These are phyloP conservation scores for Cyanoramphus novaezelandiae DNA, from an alignment of 2,113 vertebrate genomes.

Conservation along the genomic window DNA sequence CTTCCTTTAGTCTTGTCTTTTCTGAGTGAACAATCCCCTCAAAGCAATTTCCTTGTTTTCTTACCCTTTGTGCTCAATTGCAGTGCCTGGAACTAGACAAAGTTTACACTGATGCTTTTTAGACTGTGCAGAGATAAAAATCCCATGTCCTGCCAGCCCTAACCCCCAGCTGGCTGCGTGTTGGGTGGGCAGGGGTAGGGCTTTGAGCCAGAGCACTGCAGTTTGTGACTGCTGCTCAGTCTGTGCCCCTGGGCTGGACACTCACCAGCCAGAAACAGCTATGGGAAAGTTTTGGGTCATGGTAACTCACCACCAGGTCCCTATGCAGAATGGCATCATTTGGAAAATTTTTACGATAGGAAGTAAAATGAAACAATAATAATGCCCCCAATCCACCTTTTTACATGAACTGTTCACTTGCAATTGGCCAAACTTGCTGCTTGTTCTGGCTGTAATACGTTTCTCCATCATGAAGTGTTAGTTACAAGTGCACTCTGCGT, in stretches of 20 bases:
- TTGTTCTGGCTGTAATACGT: neutral
- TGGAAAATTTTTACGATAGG: neutral
- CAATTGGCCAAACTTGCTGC: neutral
- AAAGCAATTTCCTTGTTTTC: neutral
- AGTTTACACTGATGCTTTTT: neutral
- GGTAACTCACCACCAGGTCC: neutral
- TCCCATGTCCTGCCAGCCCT: neutral
- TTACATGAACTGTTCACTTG: neutral
- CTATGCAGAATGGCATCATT: neutral
- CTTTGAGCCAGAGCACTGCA: neutral
- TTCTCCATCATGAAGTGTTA: neutral
- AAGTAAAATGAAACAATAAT: neutral
- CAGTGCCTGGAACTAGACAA: neutral
- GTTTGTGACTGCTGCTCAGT: accelerated
- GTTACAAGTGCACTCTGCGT: neutral
- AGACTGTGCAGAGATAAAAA: neutral
- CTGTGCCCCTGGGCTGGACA: neutral
- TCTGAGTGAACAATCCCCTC: neutral
- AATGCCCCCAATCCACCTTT: neutral
- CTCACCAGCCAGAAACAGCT: too few relatives aligned
- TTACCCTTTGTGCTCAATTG: neutral
- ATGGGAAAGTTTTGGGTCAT: accelerated
- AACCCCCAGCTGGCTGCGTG: neutral
- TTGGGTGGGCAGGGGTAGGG: neutral
- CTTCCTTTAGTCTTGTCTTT: neutral